A percentile compares a stretch with the other conserved stretches of the same genome.
phyloP scores from a whole-genome alignment of 2,888 invertebrate genomes.

The Eristalinus sepulchralis region DNA sequence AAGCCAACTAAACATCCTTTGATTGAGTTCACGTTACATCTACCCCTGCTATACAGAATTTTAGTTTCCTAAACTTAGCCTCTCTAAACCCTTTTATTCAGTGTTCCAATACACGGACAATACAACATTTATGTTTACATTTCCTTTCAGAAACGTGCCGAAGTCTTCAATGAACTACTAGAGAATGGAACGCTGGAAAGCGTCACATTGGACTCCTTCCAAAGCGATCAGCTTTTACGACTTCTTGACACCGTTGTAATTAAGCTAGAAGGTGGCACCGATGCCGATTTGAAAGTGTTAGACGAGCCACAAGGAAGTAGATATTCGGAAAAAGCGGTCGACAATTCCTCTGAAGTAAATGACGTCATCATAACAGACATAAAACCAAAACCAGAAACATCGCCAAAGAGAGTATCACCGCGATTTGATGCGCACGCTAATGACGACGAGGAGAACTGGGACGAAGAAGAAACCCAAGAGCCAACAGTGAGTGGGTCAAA shows the following conservation, averaged over 20 bases:
- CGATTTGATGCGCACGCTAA: slow-evolving; percentile 56
- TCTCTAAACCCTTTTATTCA: no score
- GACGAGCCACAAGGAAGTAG: slow-evolving; percentile 83
- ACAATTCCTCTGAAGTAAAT: slow-evolving; percentile 73
- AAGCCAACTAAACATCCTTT: no score
- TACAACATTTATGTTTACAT: neutral
- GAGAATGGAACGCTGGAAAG: slow-evolving; percentile 87
- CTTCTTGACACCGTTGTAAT: slow-evolving; percentile 98
- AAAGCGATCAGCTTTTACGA: slow-evolving; percentile 90
- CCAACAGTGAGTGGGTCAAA: slow-evolving; percentile 73
- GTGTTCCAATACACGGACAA: neutral
- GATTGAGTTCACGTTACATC: no score
- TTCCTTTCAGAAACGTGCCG: slow-evolving; percentile 87
- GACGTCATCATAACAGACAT: slow-evolving; percentile 76
- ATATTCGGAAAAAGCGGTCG: slow-evolving; percentile 75
- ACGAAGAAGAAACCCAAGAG: slow-evolving; percentile 76
- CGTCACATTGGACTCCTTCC: slow-evolving; percentile 92
- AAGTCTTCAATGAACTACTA: slow-evolving; percentile 93
- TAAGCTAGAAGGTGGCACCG: slow-evolving; percentile 95
- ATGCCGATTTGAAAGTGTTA: slow-evolving; percentile 93
- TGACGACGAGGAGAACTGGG: slow-evolving; percentile 79
- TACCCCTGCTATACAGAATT: no score
- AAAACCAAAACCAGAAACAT: slow-evolving; percentile 69
- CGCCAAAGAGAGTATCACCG: slow-evolving; percentile 76
- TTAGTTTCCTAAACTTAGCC: no score